Conservation (phyloP, 2,113 vertebrate genomes). For the Micronycteris hirsuta region DNA sequence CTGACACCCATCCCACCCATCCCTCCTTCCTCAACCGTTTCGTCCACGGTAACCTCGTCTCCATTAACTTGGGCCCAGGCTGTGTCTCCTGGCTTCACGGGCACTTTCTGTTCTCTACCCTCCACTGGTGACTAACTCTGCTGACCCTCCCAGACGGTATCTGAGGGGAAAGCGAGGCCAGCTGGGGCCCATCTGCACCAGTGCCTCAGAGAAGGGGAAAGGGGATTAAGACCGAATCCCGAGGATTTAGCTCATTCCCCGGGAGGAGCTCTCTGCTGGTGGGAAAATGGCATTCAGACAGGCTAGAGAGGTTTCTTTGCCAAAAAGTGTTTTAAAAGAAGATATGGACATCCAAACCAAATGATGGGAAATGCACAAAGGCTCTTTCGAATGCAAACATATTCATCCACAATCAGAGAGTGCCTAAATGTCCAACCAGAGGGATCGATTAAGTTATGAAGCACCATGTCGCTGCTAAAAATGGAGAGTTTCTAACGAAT, state of each 20-base stretch:
- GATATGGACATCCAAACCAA: not conserved
- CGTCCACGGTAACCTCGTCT: not conserved
- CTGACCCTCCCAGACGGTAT: not conserved
- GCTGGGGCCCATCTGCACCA: slow-evolving; percentile 45
- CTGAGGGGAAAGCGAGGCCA: not conserved
- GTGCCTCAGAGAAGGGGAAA: not conserved
- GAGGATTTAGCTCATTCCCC: slow-evolving; percentile 18
- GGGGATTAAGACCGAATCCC: slow-evolving; percentile 31
- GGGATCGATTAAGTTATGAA: not conserved
- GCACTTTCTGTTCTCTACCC: not conserved
- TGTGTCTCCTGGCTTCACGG: not conserved
- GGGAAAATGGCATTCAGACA: not conserved
- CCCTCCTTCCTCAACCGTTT: not conserved
- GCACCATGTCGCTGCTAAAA: not conserved
- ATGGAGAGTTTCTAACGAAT: not conserved
- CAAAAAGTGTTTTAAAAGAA: slow-evolving; percentile 43
- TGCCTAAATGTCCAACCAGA: not conserved
- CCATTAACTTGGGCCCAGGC: not conserved
- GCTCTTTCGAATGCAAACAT: not conserved
- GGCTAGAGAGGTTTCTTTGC: slow-evolving; percentile 12
- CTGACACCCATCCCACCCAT: not conserved
- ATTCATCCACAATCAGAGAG: not conserved
- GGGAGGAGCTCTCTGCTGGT: not conserved
- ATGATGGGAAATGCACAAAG: not conserved
- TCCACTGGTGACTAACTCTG: not conserved